Conservation (phyloP, 2,797 vertebrate species). For the Okamejei kenojei region DNA sequence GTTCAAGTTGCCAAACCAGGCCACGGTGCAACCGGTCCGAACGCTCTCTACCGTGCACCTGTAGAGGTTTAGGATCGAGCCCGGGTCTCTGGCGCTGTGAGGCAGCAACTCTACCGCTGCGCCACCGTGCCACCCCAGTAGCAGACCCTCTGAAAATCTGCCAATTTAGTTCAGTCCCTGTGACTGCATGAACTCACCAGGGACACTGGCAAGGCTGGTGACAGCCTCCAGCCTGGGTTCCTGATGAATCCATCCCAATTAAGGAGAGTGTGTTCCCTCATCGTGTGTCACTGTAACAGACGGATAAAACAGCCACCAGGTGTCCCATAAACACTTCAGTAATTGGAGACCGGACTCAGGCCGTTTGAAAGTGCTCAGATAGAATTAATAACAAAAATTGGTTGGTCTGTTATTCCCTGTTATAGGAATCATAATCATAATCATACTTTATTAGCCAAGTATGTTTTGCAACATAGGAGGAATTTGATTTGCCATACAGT, state of each 20-base stretch:
- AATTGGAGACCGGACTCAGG: neutral
- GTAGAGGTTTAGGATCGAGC: too few species aligned
- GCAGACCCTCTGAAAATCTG: too few species aligned
- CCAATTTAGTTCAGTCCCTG: neutral
- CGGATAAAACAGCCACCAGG: constrained; percentile 26
- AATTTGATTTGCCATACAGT: too few species aligned
- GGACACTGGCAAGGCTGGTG: neutral
- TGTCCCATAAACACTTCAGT: constrained; percentile 27
- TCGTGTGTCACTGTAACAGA: neutral
- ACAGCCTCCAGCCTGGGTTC: neutral
- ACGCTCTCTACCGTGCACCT: too few species aligned
- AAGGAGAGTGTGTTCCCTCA: neutral
- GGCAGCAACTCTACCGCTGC: too few species aligned
- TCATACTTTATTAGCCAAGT: too few species aligned
- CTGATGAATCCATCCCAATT: constrained; percentile 8
- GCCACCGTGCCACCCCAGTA: neutral
- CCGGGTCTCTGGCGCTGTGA: too few species aligned
- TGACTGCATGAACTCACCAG: neutral
- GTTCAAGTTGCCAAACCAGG: too few species aligned
- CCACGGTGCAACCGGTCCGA: too few species aligned
- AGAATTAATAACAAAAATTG: neutral
- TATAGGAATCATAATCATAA: too few species aligned
- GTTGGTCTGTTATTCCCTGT: too few species aligned
- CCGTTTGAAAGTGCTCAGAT: neutral
- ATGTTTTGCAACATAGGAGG: too few species aligned